These are phyloP conservation scores for Rhinella marina DNA, from an alignment of 2,797 vertebrate genomes.

Conservation along the genomic window DNA sequence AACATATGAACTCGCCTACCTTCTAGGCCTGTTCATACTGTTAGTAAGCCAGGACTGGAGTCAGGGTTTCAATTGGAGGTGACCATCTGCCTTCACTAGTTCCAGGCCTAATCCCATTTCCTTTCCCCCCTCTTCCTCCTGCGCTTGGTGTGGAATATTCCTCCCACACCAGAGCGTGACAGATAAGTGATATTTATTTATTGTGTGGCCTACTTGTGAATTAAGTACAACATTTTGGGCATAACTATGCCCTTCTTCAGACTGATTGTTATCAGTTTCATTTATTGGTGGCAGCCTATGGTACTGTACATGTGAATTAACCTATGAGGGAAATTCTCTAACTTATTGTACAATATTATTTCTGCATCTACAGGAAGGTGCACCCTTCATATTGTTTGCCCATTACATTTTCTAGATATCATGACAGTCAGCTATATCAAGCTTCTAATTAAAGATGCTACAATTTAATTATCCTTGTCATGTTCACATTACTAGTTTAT, in stretches of 20 bases:
- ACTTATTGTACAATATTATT: background rate
- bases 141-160: too few relatives aligned
- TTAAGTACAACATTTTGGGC: background rate
- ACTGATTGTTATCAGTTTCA: background rate
- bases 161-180: too few relatives aligned
- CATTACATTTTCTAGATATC: background rate
- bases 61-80: too few relatives aligned
- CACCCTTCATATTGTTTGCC: background rate
- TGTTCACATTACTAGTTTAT: conserved; percentile 7
- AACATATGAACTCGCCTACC: too few relatives aligned
- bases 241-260: background rate
- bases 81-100: too few relatives aligned
- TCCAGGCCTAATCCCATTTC: too few relatives aligned
- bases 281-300: background rate
- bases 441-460: conserved; percentile 20
- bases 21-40: too few relatives aligned
- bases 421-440: background rate
- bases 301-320: background rate
- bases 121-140: too few relatives aligned
- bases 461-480: conserved; percentile 25
- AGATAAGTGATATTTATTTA: too few relatives aligned
- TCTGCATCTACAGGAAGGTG: background rate
- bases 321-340: too few relatives aligned
- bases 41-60: too few relatives aligned
- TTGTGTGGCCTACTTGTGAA: too few relatives aligned